Evolutionary conservation across 2,113 vertebrate genomes (phyloP).

Genomic region (Rhinichthys klamathensis): DNA sequence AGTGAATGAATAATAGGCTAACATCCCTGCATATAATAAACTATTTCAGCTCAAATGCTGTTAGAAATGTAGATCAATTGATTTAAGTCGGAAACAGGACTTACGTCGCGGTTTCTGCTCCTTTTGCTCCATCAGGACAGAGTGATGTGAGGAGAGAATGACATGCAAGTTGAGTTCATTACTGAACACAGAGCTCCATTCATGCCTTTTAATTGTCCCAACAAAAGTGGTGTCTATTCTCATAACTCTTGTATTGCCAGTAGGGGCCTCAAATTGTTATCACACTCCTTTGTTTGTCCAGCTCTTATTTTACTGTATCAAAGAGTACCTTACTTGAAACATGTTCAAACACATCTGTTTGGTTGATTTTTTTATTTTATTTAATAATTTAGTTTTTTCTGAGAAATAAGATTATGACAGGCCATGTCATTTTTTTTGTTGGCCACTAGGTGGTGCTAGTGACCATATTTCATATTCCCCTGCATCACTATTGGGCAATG

Average conservation of each 20-base stretch:
- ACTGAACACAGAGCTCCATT: conserved; percentile 44
- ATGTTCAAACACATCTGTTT: not conserved
- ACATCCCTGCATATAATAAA: not conserved
- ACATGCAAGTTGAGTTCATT: conserved; percentile 10
- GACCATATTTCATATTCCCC: not conserved
- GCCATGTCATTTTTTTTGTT: not conserved
- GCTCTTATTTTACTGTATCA: not conserved
- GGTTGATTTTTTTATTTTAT: not conserved
- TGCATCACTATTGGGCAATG: not conserved
- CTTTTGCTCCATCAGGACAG: conserved; percentile 15
- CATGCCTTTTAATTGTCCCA: conserved; percentile 43
- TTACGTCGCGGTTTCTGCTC: conserved; percentile 26
- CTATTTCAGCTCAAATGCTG: not conserved
- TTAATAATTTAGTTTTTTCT: not conserved
- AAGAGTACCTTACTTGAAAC: not conserved
- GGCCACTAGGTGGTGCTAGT: not conserved
- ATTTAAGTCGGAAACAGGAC: not conserved
- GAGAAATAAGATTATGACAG: not conserved
- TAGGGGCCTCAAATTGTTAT: not conserved
- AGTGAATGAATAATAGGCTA: not conserved
- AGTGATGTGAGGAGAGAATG: conserved; percentile 18
- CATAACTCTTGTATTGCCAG: not conserved
- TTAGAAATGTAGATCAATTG: not conserved
- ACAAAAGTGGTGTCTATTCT: conserved; percentile 14
- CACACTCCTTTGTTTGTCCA: not conserved